A percentile compares a stretch with the other conserved stretches of the same genome.
Evolutionary conservation across 37 sponge, comb jelly and placozoan species (phyloP).

Genomic region (Ianthella basta): DNA sequence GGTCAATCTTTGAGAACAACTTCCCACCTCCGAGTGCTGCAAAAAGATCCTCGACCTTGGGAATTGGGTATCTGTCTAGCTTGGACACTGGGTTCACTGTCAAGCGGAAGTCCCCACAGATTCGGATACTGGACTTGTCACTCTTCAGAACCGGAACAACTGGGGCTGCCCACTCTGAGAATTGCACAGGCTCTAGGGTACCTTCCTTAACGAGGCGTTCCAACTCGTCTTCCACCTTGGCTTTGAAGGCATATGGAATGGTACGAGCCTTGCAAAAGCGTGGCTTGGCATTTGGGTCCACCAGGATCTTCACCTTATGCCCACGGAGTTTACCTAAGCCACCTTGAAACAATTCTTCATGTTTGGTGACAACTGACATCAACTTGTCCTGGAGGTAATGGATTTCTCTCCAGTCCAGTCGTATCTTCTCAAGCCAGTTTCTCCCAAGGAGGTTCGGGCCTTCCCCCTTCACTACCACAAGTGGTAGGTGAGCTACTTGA

Average conservation of each 20-base stretch:
- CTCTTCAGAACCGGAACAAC: conserved; percentile 37
- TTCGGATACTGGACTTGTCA: conserved; percentile 21
- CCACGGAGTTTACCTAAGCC: conserved; percentile 4
- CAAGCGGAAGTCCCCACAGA: conserved; percentile 41
- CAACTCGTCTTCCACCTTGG: conserved; percentile 27
- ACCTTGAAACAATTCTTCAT: background rate
- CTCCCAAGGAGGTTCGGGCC: conserved; percentile 3
- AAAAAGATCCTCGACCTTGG: conserved; percentile 22
- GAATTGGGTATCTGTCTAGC: conserved; percentile 26
- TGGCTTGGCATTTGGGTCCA: conserved; percentile 20
- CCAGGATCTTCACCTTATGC: background rate
- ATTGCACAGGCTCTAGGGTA: conserved; percentile 25
- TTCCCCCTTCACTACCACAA: background rate
- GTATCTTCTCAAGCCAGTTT: conserved; percentile 10
- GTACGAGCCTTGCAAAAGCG: conserved; percentile 16
- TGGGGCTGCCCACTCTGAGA: conserved; percentile 35
- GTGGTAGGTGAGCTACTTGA: background rate
- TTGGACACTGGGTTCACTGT: conserved; percentile 37
- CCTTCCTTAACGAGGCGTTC: conserved; percentile 39
- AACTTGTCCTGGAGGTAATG: background rate
- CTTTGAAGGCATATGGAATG: conserved; percentile 35
- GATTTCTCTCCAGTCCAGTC: conserved; percentile 16
- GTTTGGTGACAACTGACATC: conserved; percentile 12
- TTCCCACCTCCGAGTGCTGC: conserved; percentile 7
- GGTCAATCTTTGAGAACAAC: conserved; percentile 16